phyloP scores from a whole-genome alignment of 2,888 invertebrate genomes.

The Tridacna crocea region DNA sequence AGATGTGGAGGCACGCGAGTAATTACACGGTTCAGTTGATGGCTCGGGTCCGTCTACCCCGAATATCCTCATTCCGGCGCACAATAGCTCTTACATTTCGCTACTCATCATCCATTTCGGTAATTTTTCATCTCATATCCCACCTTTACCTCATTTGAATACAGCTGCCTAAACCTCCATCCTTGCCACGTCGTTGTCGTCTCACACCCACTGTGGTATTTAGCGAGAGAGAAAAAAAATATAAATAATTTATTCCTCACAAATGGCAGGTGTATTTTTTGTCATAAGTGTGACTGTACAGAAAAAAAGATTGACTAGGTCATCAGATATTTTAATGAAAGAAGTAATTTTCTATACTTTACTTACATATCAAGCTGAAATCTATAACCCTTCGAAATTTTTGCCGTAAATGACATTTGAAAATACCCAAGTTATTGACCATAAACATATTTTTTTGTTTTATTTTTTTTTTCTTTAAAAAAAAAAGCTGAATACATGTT shows the following conservation, averaged over 20 bases:
- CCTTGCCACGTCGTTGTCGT: conserved; percentile 8
- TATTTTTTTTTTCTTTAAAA: too few species aligned
- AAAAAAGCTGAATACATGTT: too few species aligned
- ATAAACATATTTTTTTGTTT: too few species aligned
- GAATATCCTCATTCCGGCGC: conserved; percentile 17
- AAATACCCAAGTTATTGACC: too few species aligned
- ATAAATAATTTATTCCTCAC: conserved; percentile 31
- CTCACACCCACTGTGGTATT: conserved; percentile 11
- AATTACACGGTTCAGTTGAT: conserved; percentile 45
- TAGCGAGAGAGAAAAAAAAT: background rate
- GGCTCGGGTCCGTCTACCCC: background rate
- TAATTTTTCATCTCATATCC: conserved; percentile 14
- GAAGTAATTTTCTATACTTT: conserved; percentile 7
- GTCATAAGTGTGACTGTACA: background rate
- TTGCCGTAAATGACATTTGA: too few species aligned
- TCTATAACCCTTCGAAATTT: too few species aligned
- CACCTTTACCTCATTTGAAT: conserved; percentile 52
- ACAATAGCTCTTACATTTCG: conserved; percentile 27
- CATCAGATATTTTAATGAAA: conserved; percentile 37
- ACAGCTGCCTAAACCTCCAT: conserved; percentile 48
- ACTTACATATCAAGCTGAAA: background rate
- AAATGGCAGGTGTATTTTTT: conserved; percentile 56
- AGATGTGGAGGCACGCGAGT: conserved; percentile 64
- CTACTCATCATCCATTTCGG: conserved; percentile 10
- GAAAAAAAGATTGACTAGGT: conserved; percentile 35